Evolutionary conservation across 2,113 vertebrate genomes (phyloP), one percentile per base, ranked within the genome.

Genomic region (Sula dactylatra): DNA sequence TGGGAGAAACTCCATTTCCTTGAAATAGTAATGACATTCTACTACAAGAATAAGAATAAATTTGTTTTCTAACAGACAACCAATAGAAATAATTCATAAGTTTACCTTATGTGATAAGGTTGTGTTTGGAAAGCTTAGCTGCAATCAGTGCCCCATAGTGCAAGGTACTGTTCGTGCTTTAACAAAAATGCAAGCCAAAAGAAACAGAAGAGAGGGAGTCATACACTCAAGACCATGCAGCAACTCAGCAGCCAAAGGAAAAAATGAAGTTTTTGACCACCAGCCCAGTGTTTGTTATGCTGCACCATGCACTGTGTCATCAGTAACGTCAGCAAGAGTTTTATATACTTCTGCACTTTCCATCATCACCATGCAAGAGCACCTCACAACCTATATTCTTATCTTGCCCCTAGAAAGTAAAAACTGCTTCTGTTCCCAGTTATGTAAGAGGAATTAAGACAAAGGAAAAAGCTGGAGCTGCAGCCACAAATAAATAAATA

Each of bases 21-120:
- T 93, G 80, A 80, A 84, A 45, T 82, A 95, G 93, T 92, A 96
- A 96, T 91, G 88, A 95, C 61, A 94, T 95, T 94, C 86, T 86
- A 96, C 86, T 96, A 95, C 86, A 94, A 79, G 86, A 93, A 76
- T 92, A 96, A 84, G 69, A 95, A 88, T 93, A 97, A 88, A 92
- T 90, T 83, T 96, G 52, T 97, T 96, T 97, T 95, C 86, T 71
- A 86, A 84, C 44, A 97, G 90, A 94, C 65, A 88, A 74, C 76
- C 56, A 92, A 88, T 40, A 88, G 77, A 92, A 96, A 94, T 94
- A 97, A 97, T 95, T 97, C 86, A 92, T 95, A 94, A 90, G 66
- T 91, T 94, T 91, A 27, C 47, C 45, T 91, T 86, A 72, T 56
- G 56, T 2, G 16, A 87, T 86, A 79, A 12, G 8, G 69, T 56